Evolutionary conservation across 2,888 invertebrate genomes (phyloP).

Genomic region (Cyrtodaria siliqua): DNA sequence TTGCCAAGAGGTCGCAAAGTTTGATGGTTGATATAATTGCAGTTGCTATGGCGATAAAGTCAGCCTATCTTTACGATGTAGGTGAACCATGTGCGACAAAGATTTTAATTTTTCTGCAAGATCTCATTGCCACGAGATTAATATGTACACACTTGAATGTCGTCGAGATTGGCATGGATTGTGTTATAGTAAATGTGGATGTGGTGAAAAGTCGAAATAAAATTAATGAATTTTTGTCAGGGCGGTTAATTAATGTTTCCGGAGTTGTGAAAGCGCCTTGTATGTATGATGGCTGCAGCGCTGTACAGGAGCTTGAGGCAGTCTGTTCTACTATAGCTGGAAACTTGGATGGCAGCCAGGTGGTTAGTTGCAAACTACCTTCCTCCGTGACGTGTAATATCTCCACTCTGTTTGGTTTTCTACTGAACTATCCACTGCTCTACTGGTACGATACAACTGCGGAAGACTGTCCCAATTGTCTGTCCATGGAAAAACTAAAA

Average conservation of each 20-base stretch:
- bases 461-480: conserved; percentile 50
- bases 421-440: conserved; percentile 72
- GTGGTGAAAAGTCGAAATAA: background rate
- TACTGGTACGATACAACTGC: conserved; percentile 68
- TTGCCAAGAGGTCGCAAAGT: conserved; percentile 19
- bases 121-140: conserved; percentile 28
- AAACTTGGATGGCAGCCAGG: conserved; percentile 4
- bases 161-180: conserved; percentile 58
- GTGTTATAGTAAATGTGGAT: conserved; percentile 59
- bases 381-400: conserved; percentile 36
- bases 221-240: background rate
- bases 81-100: conserved; percentile 22
- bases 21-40: conserved; percentile 52
- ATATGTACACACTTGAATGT: conserved; percentile 50
- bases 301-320: conserved; percentile 5
- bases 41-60: conserved; percentile 66
- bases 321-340: background rate
- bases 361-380: conserved; percentile 1
- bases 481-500: conserved; percentile 64
- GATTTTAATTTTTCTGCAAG: conserved; percentile 34
- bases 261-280: conserved; percentile 9
- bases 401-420: conserved; percentile 69
- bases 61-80: conserved; percentile 65
- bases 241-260: conserved; percentile 53
- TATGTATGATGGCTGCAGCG: background rate